These are phyloP conservation scores for Pycnomerus fuliginosus DNA, from an alignment of 2,888 invertebrate genomes.

Conservation along the genomic window DNA sequence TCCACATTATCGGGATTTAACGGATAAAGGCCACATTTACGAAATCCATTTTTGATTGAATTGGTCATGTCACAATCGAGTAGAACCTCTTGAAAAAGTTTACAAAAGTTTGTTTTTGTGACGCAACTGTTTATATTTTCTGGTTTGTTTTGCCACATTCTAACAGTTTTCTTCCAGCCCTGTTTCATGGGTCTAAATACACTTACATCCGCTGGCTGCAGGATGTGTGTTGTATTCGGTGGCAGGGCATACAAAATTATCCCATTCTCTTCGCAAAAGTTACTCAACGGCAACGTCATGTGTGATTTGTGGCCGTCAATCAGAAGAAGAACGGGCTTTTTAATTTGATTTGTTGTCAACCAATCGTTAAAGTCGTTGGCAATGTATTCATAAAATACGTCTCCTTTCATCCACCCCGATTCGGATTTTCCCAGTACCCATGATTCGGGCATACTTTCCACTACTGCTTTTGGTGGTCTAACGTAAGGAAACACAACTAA, in stretches of 20 bases:
- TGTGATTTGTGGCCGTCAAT: conserved; percentile 35
- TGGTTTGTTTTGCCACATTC: conserved; percentile 21
- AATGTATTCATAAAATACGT: conserved; percentile 34
- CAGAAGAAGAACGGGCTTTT: conserved; percentile 28
- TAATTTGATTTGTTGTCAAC: conserved; percentile 20
- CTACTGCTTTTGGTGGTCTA: conserved; percentile 26
- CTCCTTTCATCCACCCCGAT: conserved; percentile 30
- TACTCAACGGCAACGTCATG: conserved; percentile 22
- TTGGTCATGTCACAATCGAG: conserved; percentile 8
- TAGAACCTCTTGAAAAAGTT: conserved; percentile 24
- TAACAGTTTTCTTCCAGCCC: conserved; percentile 32
- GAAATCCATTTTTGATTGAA: conserved; percentile 20
- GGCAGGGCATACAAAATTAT: conserved; percentile 27
- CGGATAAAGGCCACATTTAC: neutral
- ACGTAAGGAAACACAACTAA: conserved; percentile 29
- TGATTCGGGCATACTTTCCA: conserved; percentile 22
- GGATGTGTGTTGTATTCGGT: conserved; percentile 28
- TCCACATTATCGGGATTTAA: conserved; percentile 4
- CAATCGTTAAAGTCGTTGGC: conserved; percentile 25
- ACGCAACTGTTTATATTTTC: conserved; percentile 22
- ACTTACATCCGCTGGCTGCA: conserved; percentile 35
- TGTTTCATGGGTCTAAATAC: conserved; percentile 33
- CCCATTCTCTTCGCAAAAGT: conserved; percentile 27
- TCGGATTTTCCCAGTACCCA: conserved; percentile 32
- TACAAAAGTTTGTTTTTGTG: conserved; percentile 34